A percentile compares a stretch with the other conserved stretches of the same genome.
These are phyloP conservation scores for Oreortyx pictus DNA, from an alignment of 2,797 vertebrate genomes.

Conservation along the genomic window DNA sequence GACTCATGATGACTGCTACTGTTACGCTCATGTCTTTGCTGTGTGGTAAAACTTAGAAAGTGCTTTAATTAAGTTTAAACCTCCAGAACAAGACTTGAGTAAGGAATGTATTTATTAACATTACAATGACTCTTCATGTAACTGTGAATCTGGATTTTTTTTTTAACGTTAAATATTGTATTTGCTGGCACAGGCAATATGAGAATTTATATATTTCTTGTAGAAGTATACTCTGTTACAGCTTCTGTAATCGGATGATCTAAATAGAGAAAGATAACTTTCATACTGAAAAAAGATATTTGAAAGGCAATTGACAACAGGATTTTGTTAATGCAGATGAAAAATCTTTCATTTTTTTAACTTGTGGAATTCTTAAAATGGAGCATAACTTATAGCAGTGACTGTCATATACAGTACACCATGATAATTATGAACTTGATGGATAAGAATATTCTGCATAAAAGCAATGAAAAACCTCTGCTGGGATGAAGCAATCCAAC, in stretches of 20 bases:
- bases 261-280: neutral
- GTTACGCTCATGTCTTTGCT: neutral
- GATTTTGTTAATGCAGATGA: neutral
- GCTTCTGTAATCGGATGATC: neutral
- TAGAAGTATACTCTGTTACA: neutral
- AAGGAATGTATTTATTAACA: neutral
- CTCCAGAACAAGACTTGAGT: neutral
- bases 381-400: neutral
- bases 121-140: neutral
- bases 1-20: neutral
- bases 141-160: neutral
- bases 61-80: neutral
- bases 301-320: neutral
- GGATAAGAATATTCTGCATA: conserved; percentile 10
- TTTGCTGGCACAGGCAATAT: neutral
- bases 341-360: neutral
- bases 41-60: neutral
- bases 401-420: neutral
- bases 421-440: conserved; percentile 8
- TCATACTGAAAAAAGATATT: neutral
- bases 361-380: neutral
- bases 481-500: conserved; percentile 12
- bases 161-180: neutral
- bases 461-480: neutral
- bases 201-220: neutral